phyloP scores from a whole-genome alignment of 1,140 invertebrate genomes.

The Caenorhabditis latens region DNA sequence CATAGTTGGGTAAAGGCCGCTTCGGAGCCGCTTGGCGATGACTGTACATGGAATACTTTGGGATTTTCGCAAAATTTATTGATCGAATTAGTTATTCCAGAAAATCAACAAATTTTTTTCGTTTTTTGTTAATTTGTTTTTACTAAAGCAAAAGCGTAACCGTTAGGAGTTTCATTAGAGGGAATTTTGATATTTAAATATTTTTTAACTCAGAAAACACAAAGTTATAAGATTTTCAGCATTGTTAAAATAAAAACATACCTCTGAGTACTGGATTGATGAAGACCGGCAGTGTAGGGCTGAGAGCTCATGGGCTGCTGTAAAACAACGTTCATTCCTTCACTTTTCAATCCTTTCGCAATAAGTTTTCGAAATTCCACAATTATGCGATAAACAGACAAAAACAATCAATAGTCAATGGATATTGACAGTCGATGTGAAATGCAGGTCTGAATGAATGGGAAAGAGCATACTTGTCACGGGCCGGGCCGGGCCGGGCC shows the following conservation, averaged over 20 bases:
- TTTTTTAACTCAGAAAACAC: too few relatives aligned
- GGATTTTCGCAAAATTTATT: too few relatives aligned
- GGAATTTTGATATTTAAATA: too few relatives aligned
- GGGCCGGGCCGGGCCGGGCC: too few relatives aligned
- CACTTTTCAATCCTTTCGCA: background rate
- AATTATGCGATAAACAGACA: background rate
- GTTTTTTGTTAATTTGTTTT: too few relatives aligned
- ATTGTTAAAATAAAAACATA: background rate
- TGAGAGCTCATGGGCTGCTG: constrained; percentile 20
- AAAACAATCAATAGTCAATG: background rate
- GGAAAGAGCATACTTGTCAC: too few relatives aligned
- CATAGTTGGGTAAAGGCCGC: background rate
- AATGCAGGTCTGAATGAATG: background rate
- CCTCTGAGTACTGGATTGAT: constrained; percentile 43
- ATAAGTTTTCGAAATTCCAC: background rate
- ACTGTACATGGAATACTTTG: background rate
- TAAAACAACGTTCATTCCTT: background rate
- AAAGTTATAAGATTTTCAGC: background rate
- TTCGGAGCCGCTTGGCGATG: constrained; percentile 6
- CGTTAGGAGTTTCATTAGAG: too few relatives aligned
- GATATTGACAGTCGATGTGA: background rate
- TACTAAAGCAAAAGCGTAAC: too few relatives aligned
- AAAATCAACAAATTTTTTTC: too few relatives aligned
- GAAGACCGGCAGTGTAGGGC: background rate
- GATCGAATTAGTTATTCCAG: too few relatives aligned